phyloP scores from a whole-genome alignment of 1,140 invertebrate species.

The Drosophila teissieri region DNA sequence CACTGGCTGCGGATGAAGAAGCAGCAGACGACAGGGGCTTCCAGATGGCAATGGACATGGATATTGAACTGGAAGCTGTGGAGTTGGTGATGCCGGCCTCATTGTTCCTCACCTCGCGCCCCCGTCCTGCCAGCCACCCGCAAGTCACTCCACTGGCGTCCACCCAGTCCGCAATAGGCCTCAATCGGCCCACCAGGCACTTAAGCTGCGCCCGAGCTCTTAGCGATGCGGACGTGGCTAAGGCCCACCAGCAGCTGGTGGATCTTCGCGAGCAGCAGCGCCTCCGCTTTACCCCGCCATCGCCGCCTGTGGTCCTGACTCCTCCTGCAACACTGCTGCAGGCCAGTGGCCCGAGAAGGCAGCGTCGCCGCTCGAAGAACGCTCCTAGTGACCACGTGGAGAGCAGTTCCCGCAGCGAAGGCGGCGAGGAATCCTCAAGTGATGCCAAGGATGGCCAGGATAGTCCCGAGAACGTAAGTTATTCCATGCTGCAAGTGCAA shows the following conservation, averaged over 20 bases:
- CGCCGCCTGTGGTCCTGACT: neutral
- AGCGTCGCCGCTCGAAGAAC: slow-evolving; percentile 22
- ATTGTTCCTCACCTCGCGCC: neutral
- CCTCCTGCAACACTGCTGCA: neutral
- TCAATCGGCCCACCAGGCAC: slow-evolving; percentile 8
- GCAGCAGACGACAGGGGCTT: neutral
- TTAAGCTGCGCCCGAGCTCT: slow-evolving; percentile 1
- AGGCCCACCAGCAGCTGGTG: slow-evolving; percentile 48
- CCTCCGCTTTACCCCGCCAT: slow-evolving; percentile 2
- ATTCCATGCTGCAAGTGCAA: too few species aligned
- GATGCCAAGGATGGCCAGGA: slow-evolving; percentile 39
- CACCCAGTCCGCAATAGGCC: neutral
- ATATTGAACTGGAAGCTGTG: neutral
- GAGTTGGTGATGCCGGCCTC: slow-evolving; percentile 1
- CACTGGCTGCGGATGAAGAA: neutral
- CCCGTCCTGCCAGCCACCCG: slow-evolving; percentile 14
- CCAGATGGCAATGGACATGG: slow-evolving; percentile 10
- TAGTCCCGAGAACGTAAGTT: slow-evolving; percentile 35
- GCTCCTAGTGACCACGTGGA: slow-evolving; percentile 8
- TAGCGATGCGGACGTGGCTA: slow-evolving; percentile 38
- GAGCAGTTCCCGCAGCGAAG: slow-evolving; percentile 4
- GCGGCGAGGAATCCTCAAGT: slow-evolving; percentile 13
- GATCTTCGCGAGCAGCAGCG: slow-evolving; percentile 41
- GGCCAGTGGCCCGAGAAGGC: slow-evolving; percentile 2
- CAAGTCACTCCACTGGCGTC: neutral